phyloP scores from a whole-genome alignment of 2,888 invertebrate genomes.

The Digitonthophagus gazella region DNA sequence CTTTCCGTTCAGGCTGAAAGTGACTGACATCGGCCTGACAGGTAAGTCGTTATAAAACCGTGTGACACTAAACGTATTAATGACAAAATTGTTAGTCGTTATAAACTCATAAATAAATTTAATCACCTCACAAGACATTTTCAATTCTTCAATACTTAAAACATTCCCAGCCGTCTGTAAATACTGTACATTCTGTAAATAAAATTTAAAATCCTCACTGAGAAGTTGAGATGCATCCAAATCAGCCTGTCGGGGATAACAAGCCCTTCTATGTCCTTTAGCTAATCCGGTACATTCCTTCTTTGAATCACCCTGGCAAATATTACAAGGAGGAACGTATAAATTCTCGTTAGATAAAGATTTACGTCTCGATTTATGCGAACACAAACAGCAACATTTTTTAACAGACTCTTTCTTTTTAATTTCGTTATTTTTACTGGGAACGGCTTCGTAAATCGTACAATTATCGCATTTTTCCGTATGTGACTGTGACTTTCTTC shows the following conservation, averaged over 20 bases:
- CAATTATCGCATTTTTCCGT: slow-evolving; percentile 47
- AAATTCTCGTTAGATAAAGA: slow-evolving; percentile 63
- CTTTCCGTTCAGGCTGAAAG: too few species aligned
- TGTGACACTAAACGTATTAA: too few species aligned
- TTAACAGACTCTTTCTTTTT: slow-evolving; percentile 40
- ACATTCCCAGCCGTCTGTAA: slow-evolving; percentile 69
- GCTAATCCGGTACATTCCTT: slow-evolving; percentile 40
- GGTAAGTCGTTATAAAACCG: too few species aligned
- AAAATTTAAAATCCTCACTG: slow-evolving; percentile 69
- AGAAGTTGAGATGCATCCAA: slow-evolving; percentile 63
- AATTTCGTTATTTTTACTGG: slow-evolving; percentile 37
- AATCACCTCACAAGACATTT: slow-evolving; percentile 50
- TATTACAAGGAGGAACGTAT: slow-evolving; percentile 48
- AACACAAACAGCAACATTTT: slow-evolving; percentile 41
- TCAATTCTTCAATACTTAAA: slow-evolving; percentile 60
- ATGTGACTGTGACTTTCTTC: slow-evolving; percentile 40
- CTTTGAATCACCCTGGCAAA: slow-evolving; percentile 49
- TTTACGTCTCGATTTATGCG: slow-evolving; percentile 50
- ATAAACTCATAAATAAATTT: background rate
- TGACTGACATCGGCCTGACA: too few species aligned
- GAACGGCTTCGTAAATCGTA: slow-evolving; percentile 47
- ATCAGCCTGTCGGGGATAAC: slow-evolving; percentile 51
- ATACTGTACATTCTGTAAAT: slow-evolving; percentile 71
- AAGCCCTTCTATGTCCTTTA: slow-evolving; percentile 43
- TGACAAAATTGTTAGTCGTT: too few species aligned